phyloP scores from a whole-genome alignment of 2,888 invertebrate species.

The Drepana falcataria region DNA sequence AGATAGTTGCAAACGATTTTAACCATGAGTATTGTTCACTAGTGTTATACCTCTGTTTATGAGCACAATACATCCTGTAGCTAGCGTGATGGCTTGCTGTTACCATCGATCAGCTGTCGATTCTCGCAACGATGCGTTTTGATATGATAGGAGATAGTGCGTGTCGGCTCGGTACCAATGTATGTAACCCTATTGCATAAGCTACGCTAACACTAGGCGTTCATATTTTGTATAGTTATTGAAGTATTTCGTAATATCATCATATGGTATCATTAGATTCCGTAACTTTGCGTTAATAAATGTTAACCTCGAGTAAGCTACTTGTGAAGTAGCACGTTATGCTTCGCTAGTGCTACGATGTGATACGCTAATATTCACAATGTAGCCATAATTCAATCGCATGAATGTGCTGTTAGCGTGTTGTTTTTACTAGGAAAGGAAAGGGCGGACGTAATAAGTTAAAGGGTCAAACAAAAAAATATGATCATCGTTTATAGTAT shows the following conservation, averaged over 20 bases:
- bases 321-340: constrained; percentile 8
- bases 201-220: constrained; percentile 30
- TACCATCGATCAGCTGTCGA: constrained; percentile 55
- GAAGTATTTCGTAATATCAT: constrained; percentile 42
- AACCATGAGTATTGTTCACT: no score
- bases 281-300: constrained; percentile 6
- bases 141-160: constrained; percentile 67
- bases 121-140: constrained; percentile 59
- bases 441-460: constrained; percentile 17
- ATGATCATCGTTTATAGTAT: constrained; percentile 15
- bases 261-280: constrained; percentile 31
- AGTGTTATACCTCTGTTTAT: background rate
- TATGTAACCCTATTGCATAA: constrained; percentile 60
- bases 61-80: background rate
- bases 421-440: constrained; percentile 10
- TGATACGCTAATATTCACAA: background rate
- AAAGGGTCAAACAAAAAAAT: constrained; percentile 19
- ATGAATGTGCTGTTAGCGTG: constrained; percentile 5
- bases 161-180: constrained; percentile 37
- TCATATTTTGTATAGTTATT: constrained; percentile 31
- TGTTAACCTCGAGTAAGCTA: constrained; percentile 4
- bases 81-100: constrained; percentile 11
- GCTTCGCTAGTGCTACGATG: constrained; percentile 4
- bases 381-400: constrained; percentile 1
- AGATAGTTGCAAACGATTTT: no score